Conservation (phyloP, 37 sponge, comb jelly and placozoan genomes). For the Bolinopsis microptera region DNA sequence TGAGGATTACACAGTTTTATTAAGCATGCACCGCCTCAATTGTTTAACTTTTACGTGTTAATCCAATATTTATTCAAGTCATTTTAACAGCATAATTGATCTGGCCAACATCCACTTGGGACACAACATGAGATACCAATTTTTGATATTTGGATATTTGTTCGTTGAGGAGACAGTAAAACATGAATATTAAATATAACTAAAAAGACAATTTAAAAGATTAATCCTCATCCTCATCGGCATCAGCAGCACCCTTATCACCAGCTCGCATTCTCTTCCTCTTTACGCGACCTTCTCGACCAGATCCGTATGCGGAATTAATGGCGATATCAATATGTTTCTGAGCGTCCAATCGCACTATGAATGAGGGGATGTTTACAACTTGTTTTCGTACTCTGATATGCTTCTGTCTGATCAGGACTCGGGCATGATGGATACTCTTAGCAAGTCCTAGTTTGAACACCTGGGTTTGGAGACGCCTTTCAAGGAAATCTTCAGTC, state of each 20-base stretch:
- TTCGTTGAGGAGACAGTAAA: not conserved
- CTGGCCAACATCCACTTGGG: no score
- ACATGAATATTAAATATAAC: conserved; percentile 16
- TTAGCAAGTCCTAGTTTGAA: conserved; percentile 98
- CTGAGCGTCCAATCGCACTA: conserved; percentile 98
- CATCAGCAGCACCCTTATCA: conserved; percentile 73
- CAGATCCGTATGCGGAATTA: conserved; percentile 94
- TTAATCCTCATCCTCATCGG: conserved; percentile 81
- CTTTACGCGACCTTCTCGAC: conserved; percentile 91
- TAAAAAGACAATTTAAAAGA: conserved; percentile 29
- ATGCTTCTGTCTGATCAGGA: conserved; percentile 96
- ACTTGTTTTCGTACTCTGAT: conserved; percentile 98
- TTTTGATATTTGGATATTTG: no score
- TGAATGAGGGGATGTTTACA: conserved; percentile 95
- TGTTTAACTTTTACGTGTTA: no score
- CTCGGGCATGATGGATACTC: conserved; percentile 96
- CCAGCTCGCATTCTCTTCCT: conserved; percentile 92
- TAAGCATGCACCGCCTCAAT: no score
- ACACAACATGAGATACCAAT: no score
- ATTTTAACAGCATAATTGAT: no score
- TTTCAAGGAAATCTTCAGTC: conserved; percentile 95
- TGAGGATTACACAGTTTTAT: no score
- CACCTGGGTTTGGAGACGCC: conserved; percentile 98
- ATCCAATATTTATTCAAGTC: no score
- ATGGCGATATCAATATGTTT: conserved; percentile 99